Evolutionary conservation across 2,888 invertebrate species (phyloP).

Genomic region (Athalia circularis): DNA sequence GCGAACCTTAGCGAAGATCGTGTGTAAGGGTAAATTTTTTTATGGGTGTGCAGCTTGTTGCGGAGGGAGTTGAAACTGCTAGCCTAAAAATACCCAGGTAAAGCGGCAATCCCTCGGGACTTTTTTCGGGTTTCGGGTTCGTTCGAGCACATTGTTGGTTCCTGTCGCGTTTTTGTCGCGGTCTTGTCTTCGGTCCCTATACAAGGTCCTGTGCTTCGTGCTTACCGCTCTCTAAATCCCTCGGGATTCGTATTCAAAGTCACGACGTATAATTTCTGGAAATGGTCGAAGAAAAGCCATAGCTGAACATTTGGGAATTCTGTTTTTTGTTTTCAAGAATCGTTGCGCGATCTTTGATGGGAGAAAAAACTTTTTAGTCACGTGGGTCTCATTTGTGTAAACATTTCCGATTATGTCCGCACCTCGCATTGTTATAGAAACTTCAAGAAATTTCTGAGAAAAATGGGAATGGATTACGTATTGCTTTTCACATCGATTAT

Average conservation of each 20-base stretch:
- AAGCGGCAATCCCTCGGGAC: constrained; percentile 57
- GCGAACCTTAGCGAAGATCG: constrained; percentile 4
- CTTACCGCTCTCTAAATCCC: constrained; percentile 55
- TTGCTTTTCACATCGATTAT: not conserved
- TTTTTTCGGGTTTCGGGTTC: constrained; percentile 49
- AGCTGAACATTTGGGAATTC: constrained; percentile 43
- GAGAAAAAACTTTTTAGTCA: no score
- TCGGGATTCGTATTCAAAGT: constrained; percentile 68
- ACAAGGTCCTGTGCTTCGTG: constrained; percentile 69
- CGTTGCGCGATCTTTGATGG: not conserved
- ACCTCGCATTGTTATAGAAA: no score
- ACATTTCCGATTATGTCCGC: no score
- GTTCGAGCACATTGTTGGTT: constrained; percentile 45
- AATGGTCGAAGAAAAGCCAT: constrained; percentile 48
- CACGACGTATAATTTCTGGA: constrained; percentile 66
- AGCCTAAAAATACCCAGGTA: constrained; percentile 53
- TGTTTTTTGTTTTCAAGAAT: constrained; percentile 15
- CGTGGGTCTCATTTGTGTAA: no score
- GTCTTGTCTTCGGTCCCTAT: constrained; percentile 57
- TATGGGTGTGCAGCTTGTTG: constrained; percentile 30
- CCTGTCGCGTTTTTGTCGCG: constrained; percentile 49
- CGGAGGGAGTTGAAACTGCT: constrained; percentile 20
- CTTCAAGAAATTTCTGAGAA: no score
- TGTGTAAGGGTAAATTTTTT: constrained; percentile 22
- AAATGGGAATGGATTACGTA: not conserved